Percentiles rank a stretch among this genome's conserved stretches.
Conservation (phyloP, 1,140 invertebrate genomes). For the Apocrypta bakeri region DNA sequence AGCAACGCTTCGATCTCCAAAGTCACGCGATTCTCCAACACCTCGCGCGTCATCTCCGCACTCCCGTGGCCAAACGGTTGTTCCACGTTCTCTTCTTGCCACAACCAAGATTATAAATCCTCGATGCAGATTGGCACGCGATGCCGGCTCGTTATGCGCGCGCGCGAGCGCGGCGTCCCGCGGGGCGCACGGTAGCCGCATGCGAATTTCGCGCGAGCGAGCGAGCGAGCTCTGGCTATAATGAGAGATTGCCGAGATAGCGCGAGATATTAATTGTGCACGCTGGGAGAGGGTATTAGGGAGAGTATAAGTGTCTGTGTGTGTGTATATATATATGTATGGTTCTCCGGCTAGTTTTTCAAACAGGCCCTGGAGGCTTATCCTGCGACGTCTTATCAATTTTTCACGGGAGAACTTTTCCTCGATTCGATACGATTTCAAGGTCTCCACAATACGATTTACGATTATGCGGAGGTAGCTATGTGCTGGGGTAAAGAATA, state of each 20-base stretch:
- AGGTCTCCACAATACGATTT: not conserved
- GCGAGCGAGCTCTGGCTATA: constrained; percentile 66
- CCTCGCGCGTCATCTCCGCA: too few relatives aligned
- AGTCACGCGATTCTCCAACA: too few relatives aligned
- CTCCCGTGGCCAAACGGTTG: too few relatives aligned
- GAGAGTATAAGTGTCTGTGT: not conserved
- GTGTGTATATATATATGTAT: constrained; percentile 40
- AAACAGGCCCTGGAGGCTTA: constrained; percentile 19
- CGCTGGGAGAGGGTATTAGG: constrained; percentile 26
- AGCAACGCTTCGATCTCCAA: too few relatives aligned
- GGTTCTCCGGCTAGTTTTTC: constrained; percentile 47
- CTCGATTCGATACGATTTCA: not conserved
- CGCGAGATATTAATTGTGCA: constrained; percentile 73
- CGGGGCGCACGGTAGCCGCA: constrained; percentile 72
- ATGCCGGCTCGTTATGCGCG: constrained; percentile 72
- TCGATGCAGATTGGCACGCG: constrained; percentile 75
- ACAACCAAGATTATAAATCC: constrained; percentile 70
- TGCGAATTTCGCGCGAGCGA: constrained; percentile 60
- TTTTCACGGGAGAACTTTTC: not conserved
- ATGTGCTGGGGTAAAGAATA: too few relatives aligned
- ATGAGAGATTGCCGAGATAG: constrained; percentile 73
- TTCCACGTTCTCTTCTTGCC: not conserved
- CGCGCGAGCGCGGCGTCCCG: constrained; percentile 66
- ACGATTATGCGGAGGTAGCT: too few relatives aligned
- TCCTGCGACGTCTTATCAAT: not conserved